These are phyloP conservation scores for Melanotaenia maccullochi DNA, from an alignment of 2,797 vertebrate species.

Conservation along the genomic window DNA sequence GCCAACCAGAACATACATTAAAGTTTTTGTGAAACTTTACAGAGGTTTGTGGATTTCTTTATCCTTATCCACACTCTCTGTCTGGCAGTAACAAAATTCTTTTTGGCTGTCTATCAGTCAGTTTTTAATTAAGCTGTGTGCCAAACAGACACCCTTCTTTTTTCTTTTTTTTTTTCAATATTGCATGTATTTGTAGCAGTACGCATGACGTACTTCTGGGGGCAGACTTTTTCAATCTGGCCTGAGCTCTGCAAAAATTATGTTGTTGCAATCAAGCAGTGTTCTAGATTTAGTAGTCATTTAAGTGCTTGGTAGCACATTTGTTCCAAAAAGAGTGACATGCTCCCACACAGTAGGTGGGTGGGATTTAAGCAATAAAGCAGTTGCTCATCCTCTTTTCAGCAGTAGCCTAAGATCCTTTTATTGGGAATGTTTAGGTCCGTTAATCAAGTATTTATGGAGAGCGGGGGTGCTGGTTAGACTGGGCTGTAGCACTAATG, in stretches of 20 bases:
- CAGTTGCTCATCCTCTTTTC: slow-evolving; percentile 73
- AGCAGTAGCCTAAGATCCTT: slow-evolving; percentile 67
- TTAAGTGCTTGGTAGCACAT: slow-evolving; percentile 68
- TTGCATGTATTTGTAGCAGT: slow-evolving; percentile 38
- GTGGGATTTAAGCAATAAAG: slow-evolving; percentile 78
- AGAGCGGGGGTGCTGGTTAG: slow-evolving; percentile 73
- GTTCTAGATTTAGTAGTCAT: slow-evolving; percentile 66
- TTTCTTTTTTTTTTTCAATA: background rate
- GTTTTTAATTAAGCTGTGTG: slow-evolving; percentile 34
- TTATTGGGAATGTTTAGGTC: slow-evolving; percentile 78
- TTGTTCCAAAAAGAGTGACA: slow-evolving; percentile 79
- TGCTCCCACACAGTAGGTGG: slow-evolving; percentile 79
- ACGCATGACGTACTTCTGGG: slow-evolving; percentile 49
- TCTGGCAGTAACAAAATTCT: slow-evolving; percentile 28
- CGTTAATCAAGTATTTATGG: slow-evolving; percentile 83
- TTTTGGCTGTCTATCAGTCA: slow-evolving; percentile 34
- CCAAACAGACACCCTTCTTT: slow-evolving; percentile 36
- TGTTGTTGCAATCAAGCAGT: slow-evolving; percentile 49
- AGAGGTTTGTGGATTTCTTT: slow-evolving; percentile 26
- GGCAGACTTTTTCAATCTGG: slow-evolving; percentile 49
- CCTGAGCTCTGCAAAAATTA: slow-evolving; percentile 45
- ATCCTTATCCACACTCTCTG: slow-evolving; percentile 8
- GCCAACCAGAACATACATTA: slow-evolving; percentile 30
- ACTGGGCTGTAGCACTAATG: slow-evolving; percentile 65
- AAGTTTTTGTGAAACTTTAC: slow-evolving; percentile 40